These are phyloP conservation scores for Cenopis cana DNA, from an alignment of 2,888 invertebrate species.

Conservation along the genomic window DNA sequence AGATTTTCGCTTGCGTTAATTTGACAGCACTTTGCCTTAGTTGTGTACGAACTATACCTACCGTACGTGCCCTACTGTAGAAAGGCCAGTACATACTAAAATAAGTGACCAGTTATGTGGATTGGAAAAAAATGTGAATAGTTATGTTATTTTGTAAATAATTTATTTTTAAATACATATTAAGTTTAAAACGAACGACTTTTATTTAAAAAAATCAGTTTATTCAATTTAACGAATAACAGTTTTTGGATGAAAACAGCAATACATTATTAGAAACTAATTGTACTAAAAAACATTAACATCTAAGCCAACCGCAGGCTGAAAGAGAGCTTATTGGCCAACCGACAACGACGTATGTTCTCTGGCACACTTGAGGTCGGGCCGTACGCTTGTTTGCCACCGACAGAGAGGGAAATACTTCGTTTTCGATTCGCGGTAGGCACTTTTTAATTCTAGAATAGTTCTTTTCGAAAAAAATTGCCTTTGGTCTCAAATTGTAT, in stretches of 20 bases:
- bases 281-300: background rate
- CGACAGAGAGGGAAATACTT: too few species aligned
- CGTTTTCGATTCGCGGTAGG: too few species aligned
- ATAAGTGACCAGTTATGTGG: background rate
- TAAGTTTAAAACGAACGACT: conserved; percentile 16
- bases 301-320: background rate
- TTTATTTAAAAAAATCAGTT: conserved; percentile 40
- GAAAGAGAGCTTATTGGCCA: background rate
- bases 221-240: background rate
- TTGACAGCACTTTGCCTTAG: too few species aligned
- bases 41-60: too few species aligned
- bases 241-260: background rate
- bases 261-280: background rate
- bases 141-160: conserved; percentile 40
- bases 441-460: too few species aligned
- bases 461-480: too few species aligned
- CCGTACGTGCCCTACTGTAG: too few species aligned
- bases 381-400: too few species aligned
- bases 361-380: too few species aligned
- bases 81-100: background rate
- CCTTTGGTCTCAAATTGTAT: too few species aligned
- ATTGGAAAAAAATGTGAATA: conserved; percentile 21
- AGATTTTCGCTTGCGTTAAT: too few species aligned
- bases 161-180: conserved; percentile 37
- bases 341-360: too few species aligned